Percentiles rank a stretch among this genome's conserved stretches.
phyloP scores from a whole-genome alignment of 2,888 invertebrate genomes.

The Lasioglossum marginatum region DNA sequence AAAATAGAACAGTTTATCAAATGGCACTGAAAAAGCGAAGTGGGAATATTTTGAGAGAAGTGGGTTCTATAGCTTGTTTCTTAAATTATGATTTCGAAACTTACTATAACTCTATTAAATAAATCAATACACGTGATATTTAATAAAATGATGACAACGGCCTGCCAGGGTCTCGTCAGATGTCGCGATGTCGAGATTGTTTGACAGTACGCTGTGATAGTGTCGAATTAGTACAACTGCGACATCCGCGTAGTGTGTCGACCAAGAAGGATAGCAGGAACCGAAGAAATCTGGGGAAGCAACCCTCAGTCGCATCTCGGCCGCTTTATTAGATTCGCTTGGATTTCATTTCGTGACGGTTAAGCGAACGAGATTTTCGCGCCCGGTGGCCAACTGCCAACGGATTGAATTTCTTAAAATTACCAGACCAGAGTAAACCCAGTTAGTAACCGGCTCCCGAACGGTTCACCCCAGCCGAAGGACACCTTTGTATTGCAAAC shows the following conservation, averaged over 20 bases:
- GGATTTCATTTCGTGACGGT: slow-evolving; percentile 56
- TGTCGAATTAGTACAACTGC: not conserved
- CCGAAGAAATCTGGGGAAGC: slow-evolving; percentile 29
- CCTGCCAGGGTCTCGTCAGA: not conserved
- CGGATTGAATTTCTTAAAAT: slow-evolving; percentile 62
- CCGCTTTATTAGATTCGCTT: slow-evolving; percentile 57
- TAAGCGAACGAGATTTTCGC: slow-evolving; percentile 58
- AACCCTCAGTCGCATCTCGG: slow-evolving; percentile 24
- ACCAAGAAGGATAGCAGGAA: not conserved
- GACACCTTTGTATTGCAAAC: slow-evolving; percentile 35
- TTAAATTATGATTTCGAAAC: not conserved
- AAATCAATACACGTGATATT: not conserved
- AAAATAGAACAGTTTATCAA: not conserved
- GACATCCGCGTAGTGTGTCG: not conserved
- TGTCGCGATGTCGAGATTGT: not conserved
- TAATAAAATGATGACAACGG: not conserved
- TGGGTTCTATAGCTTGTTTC: no score
- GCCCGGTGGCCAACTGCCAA: slow-evolving; percentile 53
- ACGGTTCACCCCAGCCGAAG: not conserved
- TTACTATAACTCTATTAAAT: not conserved
- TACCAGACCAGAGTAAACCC: slow-evolving; percentile 47
- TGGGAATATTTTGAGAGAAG: no score
- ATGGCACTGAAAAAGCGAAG: not conserved
- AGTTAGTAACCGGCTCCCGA: slow-evolving; percentile 32
- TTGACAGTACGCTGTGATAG: not conserved